Evolutionary conservation across 2,888 invertebrate genomes (phyloP).

Genomic region (Sinohyriopsis cumingii): DNA sequence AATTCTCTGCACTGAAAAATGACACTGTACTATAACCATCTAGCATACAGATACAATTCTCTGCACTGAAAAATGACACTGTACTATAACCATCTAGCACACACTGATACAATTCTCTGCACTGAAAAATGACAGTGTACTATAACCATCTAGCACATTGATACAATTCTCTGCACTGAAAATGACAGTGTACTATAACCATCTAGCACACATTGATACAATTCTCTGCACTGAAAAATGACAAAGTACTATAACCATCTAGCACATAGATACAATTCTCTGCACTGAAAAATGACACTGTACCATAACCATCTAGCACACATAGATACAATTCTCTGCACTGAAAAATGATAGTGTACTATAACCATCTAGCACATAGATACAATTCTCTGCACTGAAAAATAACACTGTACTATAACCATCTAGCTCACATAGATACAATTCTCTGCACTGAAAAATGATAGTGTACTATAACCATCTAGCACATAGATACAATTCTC

Average conservation of each 20-base stretch:
- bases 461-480: background rate
- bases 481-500: constrained; percentile 95
- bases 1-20: constrained; percentile 92
- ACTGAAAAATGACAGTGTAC: constrained; percentile 78
- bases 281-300: constrained; percentile 81
- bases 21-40: background rate
- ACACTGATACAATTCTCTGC: constrained; percentile 97
- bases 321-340: constrained; percentile 98
- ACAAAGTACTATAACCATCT: background rate
- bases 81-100: constrained; percentile 74
- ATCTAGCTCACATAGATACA: constrained; percentile 88
- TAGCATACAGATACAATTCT: constrained; percentile 93
- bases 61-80: constrained; percentile 83
- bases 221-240: constrained; percentile 89
- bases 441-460: constrained; percentile 89
- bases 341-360: constrained; percentile 75
- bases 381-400: constrained; percentile 97
- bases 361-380: constrained; percentile 80
- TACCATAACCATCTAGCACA: constrained; percentile 74
- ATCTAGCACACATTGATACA: constrained; percentile 90
- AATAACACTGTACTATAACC: constrained; percentile 7
- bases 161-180: constrained; percentile 97
- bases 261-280: constrained; percentile 95
- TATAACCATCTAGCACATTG: constrained; percentile 79
- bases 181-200: constrained; percentile 34